Conservation (phyloP, 1,140 invertebrate genomes). For the Parasteatoda tepidariorum region DNA sequence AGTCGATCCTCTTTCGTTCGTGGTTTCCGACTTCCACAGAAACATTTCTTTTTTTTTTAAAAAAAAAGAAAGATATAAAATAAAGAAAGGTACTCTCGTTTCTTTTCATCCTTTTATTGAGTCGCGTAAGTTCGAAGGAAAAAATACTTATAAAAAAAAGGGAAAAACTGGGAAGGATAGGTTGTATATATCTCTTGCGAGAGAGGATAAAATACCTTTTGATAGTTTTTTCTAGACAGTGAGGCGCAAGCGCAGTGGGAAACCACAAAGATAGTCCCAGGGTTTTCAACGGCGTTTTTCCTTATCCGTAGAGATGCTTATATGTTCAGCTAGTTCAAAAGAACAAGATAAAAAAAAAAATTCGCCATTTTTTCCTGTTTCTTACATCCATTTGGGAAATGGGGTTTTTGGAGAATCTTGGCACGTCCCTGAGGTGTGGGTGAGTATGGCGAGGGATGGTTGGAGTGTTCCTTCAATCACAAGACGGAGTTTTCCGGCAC, state of each 20-base stretch:
- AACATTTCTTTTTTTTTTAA: no score
- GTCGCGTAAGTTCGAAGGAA: neutral
- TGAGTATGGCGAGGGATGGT: neutral
- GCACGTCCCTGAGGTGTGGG: slow-evolving; percentile 22
- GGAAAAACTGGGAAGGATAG: neutral
- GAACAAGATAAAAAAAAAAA: slow-evolving; percentile 2
- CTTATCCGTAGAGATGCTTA: slow-evolving; percentile 49
- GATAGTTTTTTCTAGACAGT: neutral
- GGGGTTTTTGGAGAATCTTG: slow-evolving; percentile 41
- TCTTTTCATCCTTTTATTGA: neutral
- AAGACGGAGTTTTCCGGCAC: slow-evolving; percentile 9
- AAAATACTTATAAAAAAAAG: neutral
- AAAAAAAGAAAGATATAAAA: neutral
- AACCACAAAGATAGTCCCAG: neutral
- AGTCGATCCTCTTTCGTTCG: no score
- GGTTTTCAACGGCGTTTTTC: slow-evolving; percentile 45
- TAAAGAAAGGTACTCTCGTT: neutral
- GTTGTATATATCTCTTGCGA: no score
- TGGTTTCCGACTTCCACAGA: no score
- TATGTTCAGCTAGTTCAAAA: slow-evolving; percentile 24
- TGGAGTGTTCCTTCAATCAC: slow-evolving; percentile 40
- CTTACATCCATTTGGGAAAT: slow-evolving; percentile 49
- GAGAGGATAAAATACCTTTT: neutral
- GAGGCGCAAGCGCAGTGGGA: neutral
- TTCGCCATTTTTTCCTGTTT: neutral